Evolutionary conservation across 2,113 vertebrate species (phyloP).

Genomic region (human (Homo sapiens)): DNA sequence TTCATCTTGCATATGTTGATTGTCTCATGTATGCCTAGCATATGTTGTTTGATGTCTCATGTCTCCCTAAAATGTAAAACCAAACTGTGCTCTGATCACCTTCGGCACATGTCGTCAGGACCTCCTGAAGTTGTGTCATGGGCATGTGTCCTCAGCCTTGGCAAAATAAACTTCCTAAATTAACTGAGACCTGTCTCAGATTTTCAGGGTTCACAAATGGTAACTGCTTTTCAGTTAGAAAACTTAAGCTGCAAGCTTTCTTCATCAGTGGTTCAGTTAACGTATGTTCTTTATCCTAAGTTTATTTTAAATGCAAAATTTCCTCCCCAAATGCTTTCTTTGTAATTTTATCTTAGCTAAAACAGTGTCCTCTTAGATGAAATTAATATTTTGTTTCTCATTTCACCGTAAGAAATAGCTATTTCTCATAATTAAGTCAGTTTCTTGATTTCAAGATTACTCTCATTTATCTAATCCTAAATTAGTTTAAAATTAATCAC

Average conservation of each 20-base stretch:
- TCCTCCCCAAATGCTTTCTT: background rate
- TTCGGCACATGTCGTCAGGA: too few species aligned
- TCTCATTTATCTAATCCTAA: slow-evolving; percentile 47
- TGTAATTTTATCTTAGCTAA: background rate
- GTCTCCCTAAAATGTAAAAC: too few species aligned
- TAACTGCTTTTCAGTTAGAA: background rate
- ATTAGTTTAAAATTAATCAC: slow-evolving; percentile 24
- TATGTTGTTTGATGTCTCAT: too few species aligned
- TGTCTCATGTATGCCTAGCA: too few species aligned
- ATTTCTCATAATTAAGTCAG: background rate
- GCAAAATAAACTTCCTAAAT: too few species aligned
- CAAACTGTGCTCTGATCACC: too few species aligned
- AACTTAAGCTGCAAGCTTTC: background rate
- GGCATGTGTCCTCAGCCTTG: too few species aligned
- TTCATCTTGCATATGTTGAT: too few species aligned
- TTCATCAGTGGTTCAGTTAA: background rate
- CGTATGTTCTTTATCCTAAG: background rate
- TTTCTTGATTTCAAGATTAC: slow-evolving; percentile 36
- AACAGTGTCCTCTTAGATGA: background rate
- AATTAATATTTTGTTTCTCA: slow-evolving; percentile 33
- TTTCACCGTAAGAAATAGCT: slow-evolving; percentile 19
- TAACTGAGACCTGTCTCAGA: too few species aligned
- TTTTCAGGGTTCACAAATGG: too few species aligned
- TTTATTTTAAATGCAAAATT: background rate
- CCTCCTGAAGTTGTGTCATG: too few species aligned